Conservation (phyloP, 2,797 vertebrate genomes). For the Scyliorhinus canicula region DNA sequence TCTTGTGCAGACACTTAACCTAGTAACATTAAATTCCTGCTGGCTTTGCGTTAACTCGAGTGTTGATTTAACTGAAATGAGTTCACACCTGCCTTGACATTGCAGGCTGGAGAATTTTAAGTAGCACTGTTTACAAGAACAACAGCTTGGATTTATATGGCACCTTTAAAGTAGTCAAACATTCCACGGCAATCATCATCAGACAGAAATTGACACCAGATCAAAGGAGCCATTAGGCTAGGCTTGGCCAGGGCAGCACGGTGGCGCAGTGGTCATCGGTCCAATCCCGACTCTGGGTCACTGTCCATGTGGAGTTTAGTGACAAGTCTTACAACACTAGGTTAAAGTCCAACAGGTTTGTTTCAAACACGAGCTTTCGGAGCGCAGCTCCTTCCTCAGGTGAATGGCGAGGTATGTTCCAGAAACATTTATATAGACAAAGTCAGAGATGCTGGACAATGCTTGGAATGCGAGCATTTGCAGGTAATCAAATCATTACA, state of each 20-base stretch:
- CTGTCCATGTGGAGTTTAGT: too few species aligned
- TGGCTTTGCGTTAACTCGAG: background rate
- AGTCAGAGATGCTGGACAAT: too few species aligned
- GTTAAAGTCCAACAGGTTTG: too few species aligned
- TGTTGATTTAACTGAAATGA: background rate
- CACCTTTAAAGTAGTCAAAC: background rate
- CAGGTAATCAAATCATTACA: too few species aligned
- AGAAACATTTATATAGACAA: too few species aligned
- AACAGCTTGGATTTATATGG: background rate
- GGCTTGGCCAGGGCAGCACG: background rate
- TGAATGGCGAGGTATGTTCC: too few species aligned
- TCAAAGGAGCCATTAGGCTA: background rate
- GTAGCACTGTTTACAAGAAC: background rate
- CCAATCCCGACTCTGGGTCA: too few species aligned
- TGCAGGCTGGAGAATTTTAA: background rate
- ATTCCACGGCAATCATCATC: background rate
- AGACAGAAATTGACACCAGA: background rate
- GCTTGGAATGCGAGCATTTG: too few species aligned
- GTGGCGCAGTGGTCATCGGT: too few species aligned
- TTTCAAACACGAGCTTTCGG: too few species aligned
- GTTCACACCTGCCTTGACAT: background rate
- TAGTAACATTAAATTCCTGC: background rate
- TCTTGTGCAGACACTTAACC: background rate
- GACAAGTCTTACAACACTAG: too few species aligned
- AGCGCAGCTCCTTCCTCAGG: too few species aligned